Percentiles rank a stretch among this genome's conserved stretches.
Conservation (phyloP, 35 echinoderm and acorn worm genomes). For the Patiria miniata region DNA sequence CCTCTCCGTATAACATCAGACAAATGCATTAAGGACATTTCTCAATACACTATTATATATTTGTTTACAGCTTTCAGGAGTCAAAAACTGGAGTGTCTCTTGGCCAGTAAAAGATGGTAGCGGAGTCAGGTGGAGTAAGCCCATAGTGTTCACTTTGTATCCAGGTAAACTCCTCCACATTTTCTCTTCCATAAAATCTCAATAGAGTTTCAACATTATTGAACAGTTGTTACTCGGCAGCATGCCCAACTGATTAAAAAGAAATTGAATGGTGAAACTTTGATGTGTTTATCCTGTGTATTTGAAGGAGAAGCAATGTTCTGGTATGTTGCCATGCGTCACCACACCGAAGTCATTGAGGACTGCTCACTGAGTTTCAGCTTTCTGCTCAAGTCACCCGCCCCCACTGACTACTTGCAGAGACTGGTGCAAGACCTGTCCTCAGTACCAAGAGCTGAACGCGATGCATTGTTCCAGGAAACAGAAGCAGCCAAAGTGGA, state of each 20-base stretch:
- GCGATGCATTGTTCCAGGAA: slow-evolving; percentile 33
- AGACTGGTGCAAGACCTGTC: slow-evolving; percentile 41
- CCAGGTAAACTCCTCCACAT: slow-evolving; percentile 79
- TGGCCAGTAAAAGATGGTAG: slow-evolving; percentile 72
- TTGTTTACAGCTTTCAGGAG: slow-evolving; percentile 77
- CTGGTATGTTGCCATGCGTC: slow-evolving; percentile 81
- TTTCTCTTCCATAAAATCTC: too few species aligned
- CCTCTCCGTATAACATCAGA: neutral
- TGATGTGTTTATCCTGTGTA: neutral
- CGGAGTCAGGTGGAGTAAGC: slow-evolving; percentile 73
- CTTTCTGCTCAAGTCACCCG: slow-evolving; percentile 68
- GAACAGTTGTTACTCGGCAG: too few species aligned
- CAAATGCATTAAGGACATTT: too few species aligned
- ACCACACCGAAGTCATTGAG: slow-evolving; percentile 81
- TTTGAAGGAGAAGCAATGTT: slow-evolving; percentile 74
- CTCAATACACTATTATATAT: too few species aligned
- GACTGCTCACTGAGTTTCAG: slow-evolving; percentile 92
- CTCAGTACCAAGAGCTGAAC: slow-evolving; percentile 23
- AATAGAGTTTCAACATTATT: too few species aligned
- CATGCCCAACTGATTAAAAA: too few species aligned
- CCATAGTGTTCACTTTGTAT: slow-evolving; percentile 72
- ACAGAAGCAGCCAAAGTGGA: slow-evolving; percentile 38
- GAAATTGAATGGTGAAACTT: too few species aligned
- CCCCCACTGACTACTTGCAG: slow-evolving; percentile 68
- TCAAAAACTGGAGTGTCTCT: slow-evolving; percentile 92